Evolutionary conservation across 1,140 invertebrate species (phyloP), one percentile per base, ranked within the genome.

Genomic region (Acromyrmex charruanus): DNA sequence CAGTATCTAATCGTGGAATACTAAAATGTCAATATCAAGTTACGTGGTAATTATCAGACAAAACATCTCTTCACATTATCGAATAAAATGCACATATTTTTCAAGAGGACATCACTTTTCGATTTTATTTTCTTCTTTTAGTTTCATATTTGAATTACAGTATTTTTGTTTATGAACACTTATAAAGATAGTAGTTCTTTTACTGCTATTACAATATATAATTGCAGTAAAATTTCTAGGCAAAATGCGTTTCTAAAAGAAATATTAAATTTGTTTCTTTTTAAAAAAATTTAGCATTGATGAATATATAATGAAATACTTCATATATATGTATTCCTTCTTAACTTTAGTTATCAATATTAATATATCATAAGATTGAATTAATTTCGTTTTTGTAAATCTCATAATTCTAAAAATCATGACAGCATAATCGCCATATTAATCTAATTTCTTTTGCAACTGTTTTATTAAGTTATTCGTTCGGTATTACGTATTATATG

Each of bases 1-100:
- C n/a, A n/a, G 39, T 79, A 88, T 89, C 87, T 89, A 88, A 89
- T 88, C 68, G 9, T 53, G 9, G 14, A 3, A 28, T 12, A 88
- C 75, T 53, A 25, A 68, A 35, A 35, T 61, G 14, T 5, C 75
- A 3, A 5, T 89, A 77, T 81, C 39, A 25, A 69, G 39, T 21
- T 87, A 88, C 86, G 80, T 87, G 74, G 49, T 2, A 14, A 68
- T 14, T 7, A 16, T 21, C 55, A 58, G 28, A n/a, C 9, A 28
- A 28, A 16, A 9, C 25, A 49, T 80, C 18, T 66, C 2, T 16
- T 68, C 2, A 3, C 5, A n/a, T 7, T 14, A 25, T 68, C 44
- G n/a, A 10, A 5, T 12, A 18, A 14, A 35, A 58, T 66, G 14
- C 10, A 9, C 25, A 44, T 28, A 14, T 74, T 72, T 66, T 55